Base-by-base conservation (phyloP, 2,113 vertebrate genomes). In the Halichoeres trimaculatus region DNA sequence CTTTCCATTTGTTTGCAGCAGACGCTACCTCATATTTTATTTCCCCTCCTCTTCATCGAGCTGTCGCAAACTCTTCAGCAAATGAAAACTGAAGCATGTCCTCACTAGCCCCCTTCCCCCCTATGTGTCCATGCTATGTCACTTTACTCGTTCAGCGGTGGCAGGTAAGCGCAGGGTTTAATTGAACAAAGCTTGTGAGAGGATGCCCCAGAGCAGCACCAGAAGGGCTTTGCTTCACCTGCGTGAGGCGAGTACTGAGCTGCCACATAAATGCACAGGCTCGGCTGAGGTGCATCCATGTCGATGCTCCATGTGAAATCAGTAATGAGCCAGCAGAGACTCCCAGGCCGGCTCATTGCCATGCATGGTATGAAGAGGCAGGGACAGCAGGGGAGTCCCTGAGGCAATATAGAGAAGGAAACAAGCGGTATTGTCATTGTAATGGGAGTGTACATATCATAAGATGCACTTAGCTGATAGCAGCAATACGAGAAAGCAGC, bases 1-100 rank as follows among this genome's bases (percentile, higher is more conserved):
- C 83, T 85, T 84, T 89, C 38, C 62, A 16, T 85, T 81, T 86
- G 65, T 87, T 82, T 82, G 47, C 73, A 59, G 60, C 69, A 38
- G 60, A 70, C 23, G 8, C 55, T 30, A 55, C 40, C 13, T 48
- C 35, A n/a, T 53, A 20, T 71, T 76, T 74, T 43, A 65, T 58
- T 70, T 81, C 50, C 41, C 70, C 38, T 70, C 38, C 69, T 65
- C 47, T 76, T 54, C 40, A 40, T 50, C 1, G 10, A 10, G 34
- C 34, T 11, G 13, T 61, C 40, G 58, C 24, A 45, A 70, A 69
- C 52, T 59, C 65, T 58, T 55, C 40, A 36, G 16, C 52, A 64
- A 4, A 82, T 70, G 38, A 56, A 16, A 70, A 38, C 0, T 58
- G 17, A 70, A 73, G 43, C 65, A 24, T 36, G 19, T 23, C 2